Evolutionary conservation across 2,888 invertebrate genomes (phyloP), one percentile per base, ranked within the genome.

Genomic region (Melanchra persicariae): DNA sequence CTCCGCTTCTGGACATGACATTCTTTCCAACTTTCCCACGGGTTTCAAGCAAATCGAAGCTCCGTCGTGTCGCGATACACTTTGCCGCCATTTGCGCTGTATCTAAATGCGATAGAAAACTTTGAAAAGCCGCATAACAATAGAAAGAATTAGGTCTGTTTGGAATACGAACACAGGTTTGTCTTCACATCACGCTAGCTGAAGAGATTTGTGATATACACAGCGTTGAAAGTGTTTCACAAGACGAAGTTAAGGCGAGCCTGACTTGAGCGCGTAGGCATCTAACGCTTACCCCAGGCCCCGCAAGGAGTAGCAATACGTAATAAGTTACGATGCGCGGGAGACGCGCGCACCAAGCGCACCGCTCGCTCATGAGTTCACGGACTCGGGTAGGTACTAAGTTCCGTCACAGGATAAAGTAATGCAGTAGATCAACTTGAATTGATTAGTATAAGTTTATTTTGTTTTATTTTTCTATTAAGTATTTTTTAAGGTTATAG

Each of bases 1-100:
- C 82, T 88, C 88, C 87, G 87, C 85, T 87, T 88, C 87, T 89
- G 87, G 85, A 85, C 78, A 78, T 78, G 78, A 79, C 85, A 89
- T 90, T 91, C 85, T 88, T 83, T 82, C n/a, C 26, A 77, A 81
- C 62, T 83, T 83, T 84, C 84, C 73, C 84, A 85, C 81, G 82
- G 81, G 79, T 70, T 83, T 87, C 77, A 84, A 85, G 82, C 85
- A 83, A 83, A 87, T 82, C 66, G 54, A 80, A 69, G 60, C 63
- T 68, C 45, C 15, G 51, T 70, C 73, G 68, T 63, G 71, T 74
- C 59, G 68, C 61, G 72, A 70, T 76, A 72, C 55, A 80, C 54
- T 83, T 85, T 78, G 68, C 71, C 57, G 59, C 66, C 62, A 67
- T 75, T 82, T 73, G 54, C 54, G 59, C 72, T 59, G 40, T 67